Evolutionary conservation across 2,113 vertebrate genomes (phyloP).

Genomic region (Ovis canadensis): DNA sequence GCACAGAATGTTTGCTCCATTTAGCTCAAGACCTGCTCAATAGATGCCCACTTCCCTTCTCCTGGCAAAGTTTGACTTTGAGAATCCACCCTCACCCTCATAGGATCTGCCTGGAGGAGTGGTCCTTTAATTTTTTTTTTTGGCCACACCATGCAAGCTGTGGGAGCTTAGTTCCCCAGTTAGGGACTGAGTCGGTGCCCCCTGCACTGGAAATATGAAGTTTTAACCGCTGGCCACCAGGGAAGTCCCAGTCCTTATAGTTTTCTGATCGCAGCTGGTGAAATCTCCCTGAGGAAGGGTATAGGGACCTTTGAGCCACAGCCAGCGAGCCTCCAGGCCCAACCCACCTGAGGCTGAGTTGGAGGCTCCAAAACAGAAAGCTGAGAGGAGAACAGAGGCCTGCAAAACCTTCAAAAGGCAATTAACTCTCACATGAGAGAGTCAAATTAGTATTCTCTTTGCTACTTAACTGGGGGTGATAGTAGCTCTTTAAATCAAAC

Average conservation of each 20-base stretch:
- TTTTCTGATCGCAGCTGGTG: neutral
- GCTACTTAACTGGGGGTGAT: constrained; percentile 47
- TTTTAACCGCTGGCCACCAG: neutral
- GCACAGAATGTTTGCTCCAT: neutral
- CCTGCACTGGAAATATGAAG: neutral
- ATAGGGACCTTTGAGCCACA: neutral
- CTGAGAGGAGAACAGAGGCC: neutral
- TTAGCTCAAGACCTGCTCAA: neutral
- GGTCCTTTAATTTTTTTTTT: neutral
- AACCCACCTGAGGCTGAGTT: neutral
- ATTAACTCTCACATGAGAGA: constrained; percentile 8
- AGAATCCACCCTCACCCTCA: neutral
- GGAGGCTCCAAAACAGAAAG: neutral
- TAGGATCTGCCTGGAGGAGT: neutral
- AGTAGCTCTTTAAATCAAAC: constrained; percentile 60
- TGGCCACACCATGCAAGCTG: neutral
- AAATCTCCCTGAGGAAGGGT: neutral
- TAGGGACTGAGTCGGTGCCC: neutral
- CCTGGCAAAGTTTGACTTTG: neutral
- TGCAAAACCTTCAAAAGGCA: constrained; percentile 13
- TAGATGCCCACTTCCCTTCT: neutral
- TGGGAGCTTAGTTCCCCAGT: neutral
- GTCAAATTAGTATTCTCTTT: constrained; percentile 24
- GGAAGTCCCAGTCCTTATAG: neutral
- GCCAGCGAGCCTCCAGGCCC: neutral